phyloP scores from a whole-genome alignment of 2,888 invertebrate genomes.

The Tachina fera region DNA sequence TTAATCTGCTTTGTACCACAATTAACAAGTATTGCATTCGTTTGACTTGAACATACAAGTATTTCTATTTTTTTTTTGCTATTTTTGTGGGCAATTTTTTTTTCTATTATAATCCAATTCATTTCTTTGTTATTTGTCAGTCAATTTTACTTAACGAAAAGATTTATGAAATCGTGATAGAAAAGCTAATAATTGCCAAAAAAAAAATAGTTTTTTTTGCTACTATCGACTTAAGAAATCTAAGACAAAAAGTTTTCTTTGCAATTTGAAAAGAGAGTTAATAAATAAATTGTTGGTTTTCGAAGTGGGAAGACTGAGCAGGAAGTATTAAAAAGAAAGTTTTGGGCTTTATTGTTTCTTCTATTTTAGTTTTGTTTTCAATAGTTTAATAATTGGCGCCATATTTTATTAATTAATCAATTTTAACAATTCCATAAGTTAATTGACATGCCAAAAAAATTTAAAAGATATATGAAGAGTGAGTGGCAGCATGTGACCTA shows the following conservation, averaged over 20 bases:
- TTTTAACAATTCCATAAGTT: background rate
- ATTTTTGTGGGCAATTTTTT: background rate
- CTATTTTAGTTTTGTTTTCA: background rate
- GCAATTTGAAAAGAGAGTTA: background rate
- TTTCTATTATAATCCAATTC: constrained; percentile 23
- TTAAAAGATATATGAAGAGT: background rate
- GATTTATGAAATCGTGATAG: constrained; percentile 60
- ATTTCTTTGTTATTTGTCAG: constrained; percentile 58
- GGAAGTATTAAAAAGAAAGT: constrained; percentile 58
- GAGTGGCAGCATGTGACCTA: background rate
- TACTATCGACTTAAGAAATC: constrained; percentile 15
- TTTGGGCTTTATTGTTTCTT: background rate
- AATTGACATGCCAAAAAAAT: constrained; percentile 5
- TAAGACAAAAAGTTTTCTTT: constrained; percentile 29
- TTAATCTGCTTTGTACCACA: constrained; percentile 39
- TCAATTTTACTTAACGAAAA: constrained; percentile 43
- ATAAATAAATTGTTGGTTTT: background rate
- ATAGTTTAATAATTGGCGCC: constrained; percentile 39
- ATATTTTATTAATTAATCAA: constrained; percentile 33
- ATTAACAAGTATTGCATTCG: constrained; percentile 32
- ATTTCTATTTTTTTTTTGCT: background rate
- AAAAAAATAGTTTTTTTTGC: constrained; percentile 26
- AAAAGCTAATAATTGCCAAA: constrained; percentile 36
- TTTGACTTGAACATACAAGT: background rate
- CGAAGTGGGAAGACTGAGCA: constrained; percentile 56